Percentiles rank a stretch among this genome's conserved stretches.
Conservation (phyloP, 2,888 invertebrate genomes). For the Prosapia bicincta region DNA sequence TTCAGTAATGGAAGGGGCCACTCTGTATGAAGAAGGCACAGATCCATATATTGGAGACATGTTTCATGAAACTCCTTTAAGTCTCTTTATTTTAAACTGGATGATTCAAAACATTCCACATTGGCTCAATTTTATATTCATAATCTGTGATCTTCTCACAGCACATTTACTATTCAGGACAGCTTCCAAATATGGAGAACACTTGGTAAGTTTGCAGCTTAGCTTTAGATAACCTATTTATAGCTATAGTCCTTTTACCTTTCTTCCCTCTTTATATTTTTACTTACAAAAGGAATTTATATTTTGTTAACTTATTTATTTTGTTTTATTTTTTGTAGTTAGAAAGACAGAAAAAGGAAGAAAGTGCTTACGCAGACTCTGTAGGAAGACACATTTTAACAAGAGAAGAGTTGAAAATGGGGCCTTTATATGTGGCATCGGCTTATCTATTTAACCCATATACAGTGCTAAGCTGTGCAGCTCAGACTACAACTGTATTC, state of each 20-base stretch:
- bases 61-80: constrained; percentile 86
- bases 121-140: constrained; percentile 62
- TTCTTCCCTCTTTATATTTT: no score
- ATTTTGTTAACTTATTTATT: no score
- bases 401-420: constrained; percentile 56
- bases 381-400: constrained; percentile 53
- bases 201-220: constrained; percentile 51
- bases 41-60: constrained; percentile 89
- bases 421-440: constrained; percentile 67
- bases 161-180: constrained; percentile 69
- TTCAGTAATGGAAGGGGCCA: constrained; percentile 81
- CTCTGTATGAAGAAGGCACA: constrained; percentile 69
- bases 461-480: constrained; percentile 80
- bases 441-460: constrained; percentile 89
- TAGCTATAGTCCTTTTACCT: no score
- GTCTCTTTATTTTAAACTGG: constrained; percentile 62
- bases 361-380: constrained; percentile 56
- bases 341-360: constrained; percentile 53
- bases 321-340: constrained; percentile 44
- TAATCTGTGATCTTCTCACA: constrained; percentile 70
- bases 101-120: constrained; percentile 54
- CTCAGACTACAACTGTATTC: constrained; percentile 85
- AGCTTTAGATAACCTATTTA: no score
- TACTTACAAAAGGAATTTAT: no score
- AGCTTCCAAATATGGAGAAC: constrained; percentile 63